A percentile compares a stretch with the other conserved stretches of the same genome.
phyloP scores from a whole-genome alignment of 2,113 vertebrate genomes.

The Carassius auratus region DNA sequence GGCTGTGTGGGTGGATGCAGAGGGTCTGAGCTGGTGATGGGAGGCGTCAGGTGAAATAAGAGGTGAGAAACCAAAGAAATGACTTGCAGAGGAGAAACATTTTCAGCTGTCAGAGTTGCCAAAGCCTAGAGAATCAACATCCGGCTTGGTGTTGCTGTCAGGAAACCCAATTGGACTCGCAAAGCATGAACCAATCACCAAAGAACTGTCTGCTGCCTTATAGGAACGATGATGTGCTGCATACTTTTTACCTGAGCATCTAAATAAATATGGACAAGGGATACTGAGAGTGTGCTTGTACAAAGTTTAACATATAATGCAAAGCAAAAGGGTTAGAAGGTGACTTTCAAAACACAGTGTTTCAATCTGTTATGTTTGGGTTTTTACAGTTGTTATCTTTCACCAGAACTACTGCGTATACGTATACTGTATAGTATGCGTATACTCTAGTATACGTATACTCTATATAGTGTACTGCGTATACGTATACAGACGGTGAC shows the following conservation, averaged over 20 bases:
- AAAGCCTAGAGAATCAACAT: slow-evolving; percentile 70
- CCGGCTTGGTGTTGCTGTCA: slow-evolving; percentile 52
- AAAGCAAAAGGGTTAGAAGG: not conserved
- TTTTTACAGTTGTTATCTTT: no score
- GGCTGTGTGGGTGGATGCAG: slow-evolving; percentile 34
- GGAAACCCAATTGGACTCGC: slow-evolving; percentile 62
- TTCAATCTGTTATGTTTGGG: no score
- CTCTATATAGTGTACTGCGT: no score
- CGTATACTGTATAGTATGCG: no score
- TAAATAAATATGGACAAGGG: not conserved
- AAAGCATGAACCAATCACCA: slow-evolving; percentile 45
- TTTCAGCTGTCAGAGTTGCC: slow-evolving; percentile 67
- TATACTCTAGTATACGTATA: no score
- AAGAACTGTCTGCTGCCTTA: slow-evolving; percentile 50
- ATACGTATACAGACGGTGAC: no score
- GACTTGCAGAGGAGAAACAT: slow-evolving; percentile 63
- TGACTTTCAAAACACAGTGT: no score
- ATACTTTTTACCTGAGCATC: not conserved
- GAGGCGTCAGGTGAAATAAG: slow-evolving; percentile 50
- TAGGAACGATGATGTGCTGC: not conserved
- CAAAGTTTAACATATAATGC: not conserved
- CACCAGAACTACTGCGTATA: no score
- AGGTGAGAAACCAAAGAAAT: slow-evolving; percentile 54
- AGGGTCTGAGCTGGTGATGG: slow-evolving; percentile 44
- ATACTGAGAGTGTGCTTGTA: not conserved